Evolutionary conservation across 2,113 vertebrate genomes (phyloP), one percentile per base, ranked within the genome.

Genomic region (Lichenostomus cassidix): DNA sequence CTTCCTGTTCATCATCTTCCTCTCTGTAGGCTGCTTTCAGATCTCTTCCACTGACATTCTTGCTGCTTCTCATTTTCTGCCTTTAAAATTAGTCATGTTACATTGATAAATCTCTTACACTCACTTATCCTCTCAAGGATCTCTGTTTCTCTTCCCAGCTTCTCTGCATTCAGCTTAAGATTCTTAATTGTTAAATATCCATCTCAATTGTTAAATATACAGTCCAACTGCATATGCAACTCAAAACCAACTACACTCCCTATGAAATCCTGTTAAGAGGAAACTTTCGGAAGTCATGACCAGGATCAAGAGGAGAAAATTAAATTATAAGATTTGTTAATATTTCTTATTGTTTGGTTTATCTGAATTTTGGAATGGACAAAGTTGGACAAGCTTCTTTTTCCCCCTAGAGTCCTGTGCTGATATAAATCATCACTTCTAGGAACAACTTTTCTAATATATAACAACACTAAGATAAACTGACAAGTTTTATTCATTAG

Each of bases 131-230:
- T 91, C 62, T 69, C 46, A 49, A 89, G 27, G 47, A 94, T 63
- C 33, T 92, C 44, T 76, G 33, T 47, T 94, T 70, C 70, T 93
- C 50, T 92, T 76, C 19, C 42, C 62, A 89, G 18, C n/a, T 80
- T 71, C 83, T 85, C 74, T 60, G 75, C 25, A 65, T 82, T 67
- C 62, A 89, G 35, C 29, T 87, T 60, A 89, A 89, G 28, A 92
- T 64, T 94, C 35, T 83, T 87, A 92, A 78, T 85, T 87, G 76
- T 64, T 94, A 92, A 87, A 55, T 82, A 89, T 87, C 58, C 33
- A 77, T 87, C 73, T 92, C 11, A 46, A 46, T 15, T 46, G 44
- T 20, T 46, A 46, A 20, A 49, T 23, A 35, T 42, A 35, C 28
- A 50, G 58, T 78, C 41, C 21, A 60, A 22, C n/a, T 76, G 28